Evolutionary conservation across 1,140 invertebrate species (phyloP).

Genomic region (Drosophila burlai): DNA sequence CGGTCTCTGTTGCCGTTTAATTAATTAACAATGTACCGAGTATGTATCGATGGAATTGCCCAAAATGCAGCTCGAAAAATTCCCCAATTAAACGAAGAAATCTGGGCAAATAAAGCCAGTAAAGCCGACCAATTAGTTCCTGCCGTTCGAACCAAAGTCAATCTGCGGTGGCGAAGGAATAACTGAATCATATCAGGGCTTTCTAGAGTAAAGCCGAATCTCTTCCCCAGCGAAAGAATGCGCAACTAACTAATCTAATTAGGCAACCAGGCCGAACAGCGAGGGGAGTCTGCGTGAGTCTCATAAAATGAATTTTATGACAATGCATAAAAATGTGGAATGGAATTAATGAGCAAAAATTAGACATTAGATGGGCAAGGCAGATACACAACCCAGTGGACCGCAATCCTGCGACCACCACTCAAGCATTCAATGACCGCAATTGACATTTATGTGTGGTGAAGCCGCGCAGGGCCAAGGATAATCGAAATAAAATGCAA

Average conservation of each 20-base stretch:
- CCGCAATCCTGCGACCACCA: slow-evolving; percentile 7
- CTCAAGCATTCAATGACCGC: slow-evolving; percentile 73
- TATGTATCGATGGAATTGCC: slow-evolving; percentile 23
- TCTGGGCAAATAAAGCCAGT: slow-evolving; percentile 24
- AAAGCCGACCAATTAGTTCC: slow-evolving; percentile 33
- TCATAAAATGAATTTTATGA: slow-evolving; percentile 83
- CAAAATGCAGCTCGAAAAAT: slow-evolving; percentile 28
- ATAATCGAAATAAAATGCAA: slow-evolving; percentile 82
- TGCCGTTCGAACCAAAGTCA: slow-evolving; percentile 27
- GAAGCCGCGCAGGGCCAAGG: slow-evolving; percentile 5
- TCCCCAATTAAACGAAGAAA: slow-evolving; percentile 47
- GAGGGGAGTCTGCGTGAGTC: slow-evolving; percentile 22
- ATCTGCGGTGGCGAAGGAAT: slow-evolving; percentile 1
- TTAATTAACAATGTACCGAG: slow-evolving; percentile 40
- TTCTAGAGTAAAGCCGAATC: slow-evolving; percentile 35
- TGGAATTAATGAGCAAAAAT: slow-evolving; percentile 82
- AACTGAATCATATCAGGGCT: slow-evolving; percentile 8
- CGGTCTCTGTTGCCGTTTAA: slow-evolving; percentile 54
- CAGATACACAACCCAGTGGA: background rate
- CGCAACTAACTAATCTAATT: slow-evolving; percentile 76
- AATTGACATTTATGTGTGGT: slow-evolving; percentile 74
- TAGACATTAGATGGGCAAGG: slow-evolving; percentile 61
- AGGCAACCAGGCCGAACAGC: slow-evolving; percentile 46
- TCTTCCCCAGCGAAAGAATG: slow-evolving; percentile 43
- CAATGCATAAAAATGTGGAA: slow-evolving; percentile 81